Evolutionary conservation across 1,140 invertebrate species (phyloP).

Genomic region (Drosophila malerkotliana): DNA sequence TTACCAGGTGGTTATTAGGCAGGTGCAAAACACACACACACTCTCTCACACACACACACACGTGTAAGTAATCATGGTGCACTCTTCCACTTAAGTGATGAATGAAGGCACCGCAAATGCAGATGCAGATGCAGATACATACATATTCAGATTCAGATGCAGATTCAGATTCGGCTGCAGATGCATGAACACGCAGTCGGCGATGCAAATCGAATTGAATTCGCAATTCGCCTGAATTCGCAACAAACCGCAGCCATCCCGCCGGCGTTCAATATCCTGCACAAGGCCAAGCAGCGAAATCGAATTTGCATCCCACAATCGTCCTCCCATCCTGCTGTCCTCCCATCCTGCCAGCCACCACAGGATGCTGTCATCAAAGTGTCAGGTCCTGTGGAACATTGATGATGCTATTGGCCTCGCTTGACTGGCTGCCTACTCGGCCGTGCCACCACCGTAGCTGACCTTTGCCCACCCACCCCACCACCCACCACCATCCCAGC

Average conservation of each 20-base stretch:
- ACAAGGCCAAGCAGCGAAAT: slow-evolving; percentile 54
- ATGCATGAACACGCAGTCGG: slow-evolving; percentile 7
- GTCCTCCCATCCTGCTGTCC: not conserved
- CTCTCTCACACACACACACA: no score
- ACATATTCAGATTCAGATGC: not conserved
- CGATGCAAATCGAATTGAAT: slow-evolving; percentile 45
- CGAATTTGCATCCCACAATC: slow-evolving; percentile 55
- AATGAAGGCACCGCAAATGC: not conserved
- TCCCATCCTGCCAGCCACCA: not conserved
- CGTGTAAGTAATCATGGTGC: not conserved
- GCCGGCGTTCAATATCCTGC: slow-evolving; percentile 51
- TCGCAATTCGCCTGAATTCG: not conserved
- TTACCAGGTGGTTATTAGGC: slow-evolving; percentile 7
- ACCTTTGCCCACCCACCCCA: slow-evolving; percentile 29
- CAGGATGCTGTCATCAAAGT: slow-evolving; percentile 46
- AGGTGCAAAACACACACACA: slow-evolving; percentile 11
- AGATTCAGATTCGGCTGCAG: not conserved
- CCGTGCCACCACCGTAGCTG: slow-evolving; percentile 17
- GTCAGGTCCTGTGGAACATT: slow-evolving; percentile 31
- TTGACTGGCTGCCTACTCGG: slow-evolving; percentile 14
- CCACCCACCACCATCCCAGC: not conserved
- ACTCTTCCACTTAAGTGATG: slow-evolving; percentile 14
- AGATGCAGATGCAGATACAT: not conserved
- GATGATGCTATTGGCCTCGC: slow-evolving; percentile 43
- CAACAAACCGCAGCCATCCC: slow-evolving; percentile 31